phyloP scores from a whole-genome alignment of 2,113 vertebrate species.

The Engraulis encrasicolus region DNA sequence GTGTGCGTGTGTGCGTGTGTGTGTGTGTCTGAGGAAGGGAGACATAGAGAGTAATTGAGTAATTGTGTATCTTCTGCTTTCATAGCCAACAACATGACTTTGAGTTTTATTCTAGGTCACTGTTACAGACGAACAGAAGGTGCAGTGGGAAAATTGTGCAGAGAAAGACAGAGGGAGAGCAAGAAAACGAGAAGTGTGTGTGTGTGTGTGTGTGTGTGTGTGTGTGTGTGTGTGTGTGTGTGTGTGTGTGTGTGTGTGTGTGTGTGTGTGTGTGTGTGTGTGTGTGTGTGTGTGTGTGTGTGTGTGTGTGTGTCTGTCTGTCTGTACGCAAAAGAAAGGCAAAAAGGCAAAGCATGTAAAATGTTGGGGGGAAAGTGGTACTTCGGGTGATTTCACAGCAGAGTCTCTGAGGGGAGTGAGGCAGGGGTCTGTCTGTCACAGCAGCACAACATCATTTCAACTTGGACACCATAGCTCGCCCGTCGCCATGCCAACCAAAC shows the following conservation, averaged over 20 bases:
- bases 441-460: conserved; percentile 13
- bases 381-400: neutral
- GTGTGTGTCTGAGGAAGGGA: neutral
- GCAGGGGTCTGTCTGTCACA: neutral
- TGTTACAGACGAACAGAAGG: too few relatives aligned
- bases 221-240: neutral
- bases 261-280: neutral
- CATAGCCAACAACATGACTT: too few relatives aligned
- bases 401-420: neutral
- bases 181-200: too few relatives aligned
- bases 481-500: conserved; percentile 35
- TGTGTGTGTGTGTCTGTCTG: neutral
- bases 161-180: too few relatives aligned
- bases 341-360: neutral
- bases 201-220: conserved; percentile 4
- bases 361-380: neutral
- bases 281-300: neutral
- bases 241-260: conserved; percentile 11
- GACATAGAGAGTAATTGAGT: too few relatives aligned
- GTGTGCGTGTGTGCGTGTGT: neutral
- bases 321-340: neutral
- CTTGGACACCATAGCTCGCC: neutral
- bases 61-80: too few relatives aligned
- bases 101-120: too few relatives aligned
- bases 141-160: too few relatives aligned